Conservation (phyloP, 92 coral and sea anemone species). For the Phenganax subtilis region DNA sequence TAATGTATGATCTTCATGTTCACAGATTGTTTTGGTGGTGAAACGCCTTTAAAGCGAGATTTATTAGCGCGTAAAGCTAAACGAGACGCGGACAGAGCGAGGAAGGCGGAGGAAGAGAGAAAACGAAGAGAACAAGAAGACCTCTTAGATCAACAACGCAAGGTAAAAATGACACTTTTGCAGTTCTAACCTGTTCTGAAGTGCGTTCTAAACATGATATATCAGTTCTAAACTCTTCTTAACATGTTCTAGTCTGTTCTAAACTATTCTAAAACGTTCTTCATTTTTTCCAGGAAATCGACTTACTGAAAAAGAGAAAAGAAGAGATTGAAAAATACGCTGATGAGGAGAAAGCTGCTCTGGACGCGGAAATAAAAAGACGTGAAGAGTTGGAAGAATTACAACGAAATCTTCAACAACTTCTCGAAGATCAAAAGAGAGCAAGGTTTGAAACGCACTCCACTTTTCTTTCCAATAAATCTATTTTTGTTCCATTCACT, state of each 20-base stretch:
- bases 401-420: conserved; percentile 66
- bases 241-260: no score
- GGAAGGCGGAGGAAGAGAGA: conserved; percentile 72
- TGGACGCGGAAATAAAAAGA: conserved; percentile 71
- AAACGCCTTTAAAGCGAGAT: conserved; percentile 75
- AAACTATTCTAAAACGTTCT: neutral
- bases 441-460: conserved; percentile 35
- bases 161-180: conserved; percentile 42
- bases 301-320: conserved; percentile 64
- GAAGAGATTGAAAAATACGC: conserved; percentile 82
- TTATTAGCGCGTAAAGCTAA: conserved; percentile 64
- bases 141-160: conserved; percentile 64
- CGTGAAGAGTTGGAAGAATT: conserved; percentile 81
- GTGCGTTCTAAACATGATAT: no score
- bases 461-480: no score
- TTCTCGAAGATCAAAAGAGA: conserved; percentile 67
- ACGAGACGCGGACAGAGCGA: conserved; percentile 65
- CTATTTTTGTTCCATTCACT: no score
- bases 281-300: conserved; percentile 61
- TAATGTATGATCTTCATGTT: neutral
- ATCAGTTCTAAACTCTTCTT: no score
- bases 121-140: conserved; percentile 64
- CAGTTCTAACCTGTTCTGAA: neutral
- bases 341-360: conserved; percentile 64
- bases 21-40: conserved; percentile 68